Evolutionary conservation across 2,113 vertebrate genomes (phyloP).

Genomic region (Phyllostomus discolor): DNA sequence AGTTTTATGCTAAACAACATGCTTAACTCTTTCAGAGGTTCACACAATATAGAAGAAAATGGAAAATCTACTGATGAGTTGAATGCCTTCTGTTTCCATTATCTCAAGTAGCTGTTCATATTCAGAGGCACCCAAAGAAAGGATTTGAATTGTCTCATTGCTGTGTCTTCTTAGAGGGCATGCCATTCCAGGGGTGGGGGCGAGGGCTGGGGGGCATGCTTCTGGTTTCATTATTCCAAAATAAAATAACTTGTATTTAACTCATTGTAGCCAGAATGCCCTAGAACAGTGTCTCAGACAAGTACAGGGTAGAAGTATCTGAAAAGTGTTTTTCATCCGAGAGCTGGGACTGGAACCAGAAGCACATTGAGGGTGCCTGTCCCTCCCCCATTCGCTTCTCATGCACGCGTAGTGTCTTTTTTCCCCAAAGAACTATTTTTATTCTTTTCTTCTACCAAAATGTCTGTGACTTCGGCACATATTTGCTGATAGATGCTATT

Average conservation of each 20-base stretch:
- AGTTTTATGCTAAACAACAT: not conserved
- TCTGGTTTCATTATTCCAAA: not conserved
- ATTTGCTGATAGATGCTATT: not conserved
- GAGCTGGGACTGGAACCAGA: not conserved
- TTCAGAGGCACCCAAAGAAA: not conserved
- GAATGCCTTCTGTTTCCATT: not conserved
- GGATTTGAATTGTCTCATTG: not conserved
- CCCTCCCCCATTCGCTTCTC: not conserved
- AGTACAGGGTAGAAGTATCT: not conserved
- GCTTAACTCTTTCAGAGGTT: not conserved
- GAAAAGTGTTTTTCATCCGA: not conserved
- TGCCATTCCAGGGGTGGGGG: not conserved
- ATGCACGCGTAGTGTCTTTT: not conserved
- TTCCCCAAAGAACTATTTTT: not conserved
- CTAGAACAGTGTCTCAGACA: not conserved
- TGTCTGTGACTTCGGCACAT: not conserved
- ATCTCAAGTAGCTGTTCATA: not conserved
- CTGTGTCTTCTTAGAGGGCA: not conserved
- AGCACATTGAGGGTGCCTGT: not conserved
- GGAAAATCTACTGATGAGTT: not conserved
- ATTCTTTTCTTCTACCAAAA: slow-evolving; percentile 19
- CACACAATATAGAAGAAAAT: not conserved
- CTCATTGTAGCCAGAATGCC: not conserved
- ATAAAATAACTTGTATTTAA: not conserved
- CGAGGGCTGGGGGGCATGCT: not conserved